Percentiles rank a stretch among this genome's conserved stretches.
Evolutionary conservation across 2,113 vertebrate species (phyloP).

Genomic region (Capricornis sumatraensis): DNA sequence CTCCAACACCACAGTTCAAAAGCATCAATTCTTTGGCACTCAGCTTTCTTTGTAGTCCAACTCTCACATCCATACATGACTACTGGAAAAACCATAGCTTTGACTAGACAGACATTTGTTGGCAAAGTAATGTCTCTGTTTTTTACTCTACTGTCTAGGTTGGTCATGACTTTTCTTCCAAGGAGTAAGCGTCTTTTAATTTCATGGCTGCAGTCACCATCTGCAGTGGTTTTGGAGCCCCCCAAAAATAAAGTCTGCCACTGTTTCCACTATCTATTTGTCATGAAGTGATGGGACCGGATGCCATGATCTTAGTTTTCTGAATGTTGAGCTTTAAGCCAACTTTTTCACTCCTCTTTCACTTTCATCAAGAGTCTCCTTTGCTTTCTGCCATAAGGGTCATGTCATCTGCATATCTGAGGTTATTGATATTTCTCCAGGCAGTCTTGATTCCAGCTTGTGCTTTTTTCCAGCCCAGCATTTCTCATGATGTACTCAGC

Average conservation of each 20-base stretch:
- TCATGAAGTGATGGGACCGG: neutral
- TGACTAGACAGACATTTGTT: neutral
- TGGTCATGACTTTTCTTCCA: neutral
- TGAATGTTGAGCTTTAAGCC: neutral
- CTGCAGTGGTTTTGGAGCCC: neutral
- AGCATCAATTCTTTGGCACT: fast-evolving
- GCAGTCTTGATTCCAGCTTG: neutral
- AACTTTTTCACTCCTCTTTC: neutral
- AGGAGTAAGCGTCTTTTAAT: neutral
- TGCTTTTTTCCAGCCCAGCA: fast-evolving
- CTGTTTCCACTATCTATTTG: neutral
- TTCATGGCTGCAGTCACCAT: neutral
- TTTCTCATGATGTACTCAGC: neutral
- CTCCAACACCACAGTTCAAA: neutral
- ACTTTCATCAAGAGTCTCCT: neutral
- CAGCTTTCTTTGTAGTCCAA: neutral
- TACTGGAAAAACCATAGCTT: neutral
- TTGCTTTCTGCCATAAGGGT: neutral
- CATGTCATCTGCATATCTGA: neutral
- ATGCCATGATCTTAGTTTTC: neutral
- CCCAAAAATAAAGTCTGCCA: neutral
- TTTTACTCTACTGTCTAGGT: neutral
- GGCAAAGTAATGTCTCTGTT: neutral
- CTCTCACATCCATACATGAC: neutral
- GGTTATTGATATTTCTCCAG: neutral